These are phyloP conservation scores for Loris lydekkerianus DNA, from an alignment of 2,797 vertebrate genomes.

Conservation along the genomic window DNA sequence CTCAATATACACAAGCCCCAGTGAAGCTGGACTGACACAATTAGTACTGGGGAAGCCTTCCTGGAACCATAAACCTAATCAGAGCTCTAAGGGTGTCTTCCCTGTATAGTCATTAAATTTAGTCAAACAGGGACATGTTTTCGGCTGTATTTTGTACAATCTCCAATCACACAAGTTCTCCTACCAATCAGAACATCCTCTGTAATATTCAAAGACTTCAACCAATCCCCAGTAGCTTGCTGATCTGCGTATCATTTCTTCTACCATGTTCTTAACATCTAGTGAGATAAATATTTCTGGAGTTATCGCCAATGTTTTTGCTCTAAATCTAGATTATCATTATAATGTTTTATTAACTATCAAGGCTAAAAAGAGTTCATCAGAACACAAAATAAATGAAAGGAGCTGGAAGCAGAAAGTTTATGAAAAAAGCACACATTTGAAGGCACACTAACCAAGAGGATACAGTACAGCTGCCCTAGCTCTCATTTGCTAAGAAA, in stretches of 20 bases:
- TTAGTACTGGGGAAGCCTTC: not conserved
- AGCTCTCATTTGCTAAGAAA: not conserved
- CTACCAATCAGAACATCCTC: too few relatives aligned
- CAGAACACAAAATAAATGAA: slow-evolving; percentile 12
- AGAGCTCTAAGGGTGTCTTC: too few relatives aligned
- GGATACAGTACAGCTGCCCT: not conserved
- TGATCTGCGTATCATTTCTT: not conserved
- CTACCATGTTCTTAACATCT: not conserved
- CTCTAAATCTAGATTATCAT: not conserved
- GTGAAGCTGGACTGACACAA: not conserved
- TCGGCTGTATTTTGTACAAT: too few relatives aligned
- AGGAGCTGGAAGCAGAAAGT: not conserved
- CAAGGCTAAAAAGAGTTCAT: not conserved
- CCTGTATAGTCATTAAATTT: too few relatives aligned
- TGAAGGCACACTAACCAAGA: not conserved
- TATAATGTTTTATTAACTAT: not conserved
- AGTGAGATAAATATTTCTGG: not conserved
- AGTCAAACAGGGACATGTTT: too few relatives aligned
- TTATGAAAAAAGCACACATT: not conserved
- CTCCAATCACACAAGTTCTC: too few relatives aligned
- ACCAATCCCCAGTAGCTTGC: not conserved
- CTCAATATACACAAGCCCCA: not conserved
- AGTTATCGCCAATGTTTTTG: not conserved
- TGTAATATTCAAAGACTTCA: too few relatives aligned
- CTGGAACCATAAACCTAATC: too few relatives aligned